Evolutionary conservation across 2,888 invertebrate genomes (phyloP).

Genomic region (Neoitamus cyanurus): DNA sequence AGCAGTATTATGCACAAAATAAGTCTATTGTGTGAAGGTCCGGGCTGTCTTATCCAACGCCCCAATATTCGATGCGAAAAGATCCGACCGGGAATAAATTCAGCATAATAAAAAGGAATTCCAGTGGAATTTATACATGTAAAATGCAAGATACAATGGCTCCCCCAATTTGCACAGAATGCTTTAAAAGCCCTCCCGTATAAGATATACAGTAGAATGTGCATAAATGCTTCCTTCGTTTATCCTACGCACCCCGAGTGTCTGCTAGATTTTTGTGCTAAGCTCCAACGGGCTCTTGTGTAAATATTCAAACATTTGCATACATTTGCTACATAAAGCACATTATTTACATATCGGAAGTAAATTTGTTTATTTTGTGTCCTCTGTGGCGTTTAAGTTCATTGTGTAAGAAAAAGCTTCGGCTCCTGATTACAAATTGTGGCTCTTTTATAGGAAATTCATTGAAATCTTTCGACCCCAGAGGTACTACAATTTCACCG

Average conservation of each 20-base stretch:
- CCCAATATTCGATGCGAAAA: not conserved
- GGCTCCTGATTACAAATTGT: constrained; percentile 14
- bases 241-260: not conserved
- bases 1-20: not conserved
- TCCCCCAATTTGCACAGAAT: not conserved
- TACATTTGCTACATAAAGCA: constrained; percentile 30
- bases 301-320: constrained; percentile 42
- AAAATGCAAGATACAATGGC: not conserved
- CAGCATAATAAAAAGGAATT: not conserved
- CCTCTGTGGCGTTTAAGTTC: not conserved
- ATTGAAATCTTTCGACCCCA: not conserved
- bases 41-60: not conserved
- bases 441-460: not conserved
- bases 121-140: not conserved
- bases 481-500: not conserved
- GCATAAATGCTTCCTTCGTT: not conserved
- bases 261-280: constrained; percentile 21
- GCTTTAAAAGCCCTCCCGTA: not conserved
- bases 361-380: constrained; percentile 43
- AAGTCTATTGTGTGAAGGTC: not conserved
- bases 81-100: not conserved
- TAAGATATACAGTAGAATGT: not conserved
- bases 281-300: constrained; percentile 18
- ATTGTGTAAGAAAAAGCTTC: not conserved
- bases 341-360: constrained; percentile 42